Percentiles rank a stretch among this genome's conserved stretches.
Conservation (phyloP, 2,888 invertebrate species). For the Crepidodera aurea region DNA sequence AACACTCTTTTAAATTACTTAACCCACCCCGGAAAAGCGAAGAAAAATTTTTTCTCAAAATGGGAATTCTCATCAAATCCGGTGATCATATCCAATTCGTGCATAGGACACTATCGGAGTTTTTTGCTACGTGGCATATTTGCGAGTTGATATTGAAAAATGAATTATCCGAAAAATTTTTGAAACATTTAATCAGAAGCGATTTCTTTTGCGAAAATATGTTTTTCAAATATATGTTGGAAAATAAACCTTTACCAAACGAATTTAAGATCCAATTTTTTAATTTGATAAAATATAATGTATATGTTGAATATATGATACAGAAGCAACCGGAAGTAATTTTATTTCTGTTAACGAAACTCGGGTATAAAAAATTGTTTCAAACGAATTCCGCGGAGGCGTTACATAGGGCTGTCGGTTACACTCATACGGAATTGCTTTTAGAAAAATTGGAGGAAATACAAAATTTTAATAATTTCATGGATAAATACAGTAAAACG, state of each 20-base stretch:
- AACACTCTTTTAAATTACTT: slow-evolving; percentile 2
- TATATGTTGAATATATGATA: too few relatives aligned
- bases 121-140: slow-evolving; percentile 10
- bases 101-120: slow-evolving; percentile 24
- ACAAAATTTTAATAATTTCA: neutral
- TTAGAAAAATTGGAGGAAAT: neutral
- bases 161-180: neutral
- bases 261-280: neutral
- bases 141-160: neutral
- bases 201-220: neutral
- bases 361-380: neutral
- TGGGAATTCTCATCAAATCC: slow-evolving; percentile 13
- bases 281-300: neutral
- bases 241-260: neutral
- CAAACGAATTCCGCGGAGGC: neutral
- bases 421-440: neutral
- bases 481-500: neutral
- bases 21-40: neutral
- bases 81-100: neutral
- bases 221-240: neutral
- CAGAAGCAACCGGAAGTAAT: too few relatives aligned
- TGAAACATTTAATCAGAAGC: neutral
- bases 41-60: slow-evolving; percentile 6
- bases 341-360: neutral
- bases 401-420: neutral